Evolutionary conservation across 2,888 invertebrate species (phyloP).

Genomic region (Prosapia bicincta): DNA sequence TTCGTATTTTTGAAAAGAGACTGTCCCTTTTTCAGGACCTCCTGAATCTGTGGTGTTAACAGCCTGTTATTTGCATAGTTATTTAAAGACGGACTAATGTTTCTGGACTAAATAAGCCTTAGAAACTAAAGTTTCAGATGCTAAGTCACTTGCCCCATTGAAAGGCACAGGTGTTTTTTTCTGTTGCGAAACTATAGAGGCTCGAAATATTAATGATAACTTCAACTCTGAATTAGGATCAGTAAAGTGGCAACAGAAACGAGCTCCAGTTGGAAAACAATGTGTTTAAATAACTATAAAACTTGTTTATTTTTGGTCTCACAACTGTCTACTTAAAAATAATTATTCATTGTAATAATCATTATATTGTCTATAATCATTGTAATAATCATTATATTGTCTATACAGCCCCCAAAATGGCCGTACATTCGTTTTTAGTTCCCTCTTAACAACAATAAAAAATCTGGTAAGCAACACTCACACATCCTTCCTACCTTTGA

Average conservation of each 20-base stretch:
- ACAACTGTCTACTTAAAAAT: too few species aligned
- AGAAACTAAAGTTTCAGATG: constrained; percentile 9
- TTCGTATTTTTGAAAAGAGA: constrained; percentile 2
- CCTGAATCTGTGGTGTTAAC: not conserved
- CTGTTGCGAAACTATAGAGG: not conserved
- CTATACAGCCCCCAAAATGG: too few species aligned
- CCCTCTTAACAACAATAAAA: too few species aligned
- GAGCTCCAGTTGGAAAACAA: not conserved
- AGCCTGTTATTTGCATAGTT: constrained; percentile 1
- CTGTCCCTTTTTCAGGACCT: constrained; percentile 3
- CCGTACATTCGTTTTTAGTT: too few species aligned
- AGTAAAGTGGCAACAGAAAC: not conserved
- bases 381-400: too few species aligned
- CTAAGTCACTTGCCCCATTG: not conserved
- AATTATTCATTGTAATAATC: too few species aligned
- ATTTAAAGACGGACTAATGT: constrained; percentile 1
- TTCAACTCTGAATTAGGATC: not conserved
- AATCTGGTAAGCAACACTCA: too few species aligned
- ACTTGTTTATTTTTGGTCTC: too few species aligned
- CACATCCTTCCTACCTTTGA: too few species aligned
- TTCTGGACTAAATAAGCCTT: constrained; percentile 4
- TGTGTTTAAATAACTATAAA: not conserved
- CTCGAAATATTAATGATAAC: not conserved
- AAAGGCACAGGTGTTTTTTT: not conserved
- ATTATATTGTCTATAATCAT: too few species aligned